Percentiles rank a stretch among this genome's conserved stretches.
These are phyloP conservation scores for Gastracanthus pulcherrimus DNA, from an alignment of 2,888 invertebrate species.

Conservation along the genomic window DNA sequence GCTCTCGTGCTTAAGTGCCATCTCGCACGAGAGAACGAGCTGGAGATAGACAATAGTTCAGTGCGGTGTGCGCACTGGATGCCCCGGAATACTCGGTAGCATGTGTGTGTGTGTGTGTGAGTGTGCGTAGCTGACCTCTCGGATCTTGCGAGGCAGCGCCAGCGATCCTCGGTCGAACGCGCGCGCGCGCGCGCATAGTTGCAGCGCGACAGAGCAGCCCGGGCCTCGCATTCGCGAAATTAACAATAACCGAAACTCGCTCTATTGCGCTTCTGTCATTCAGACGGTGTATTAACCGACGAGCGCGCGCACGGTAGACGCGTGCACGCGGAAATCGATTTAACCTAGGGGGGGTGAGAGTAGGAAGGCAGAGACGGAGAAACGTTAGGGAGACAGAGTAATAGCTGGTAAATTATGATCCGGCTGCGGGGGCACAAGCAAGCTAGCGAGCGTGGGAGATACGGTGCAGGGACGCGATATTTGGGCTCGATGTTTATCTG, in stretches of 20 bases:
- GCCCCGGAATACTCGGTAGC: not conserved
- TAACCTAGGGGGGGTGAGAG: not conserved
- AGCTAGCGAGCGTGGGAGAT: too few relatives aligned
- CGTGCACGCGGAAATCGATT: slow-evolving; percentile 50
- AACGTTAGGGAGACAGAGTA: slow-evolving; percentile 34
- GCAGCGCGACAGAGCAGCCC: not conserved
- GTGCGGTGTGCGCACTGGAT: not conserved
- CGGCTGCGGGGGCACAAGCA: not conserved
- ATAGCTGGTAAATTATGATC: slow-evolving; percentile 46
- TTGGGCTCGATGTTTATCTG: slow-evolving; percentile 36
- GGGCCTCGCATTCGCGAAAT: slow-evolving; percentile 42
- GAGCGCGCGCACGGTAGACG: too few relatives aligned
- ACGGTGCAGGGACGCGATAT: slow-evolving; percentile 10
- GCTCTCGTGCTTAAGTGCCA: slow-evolving; percentile 34
- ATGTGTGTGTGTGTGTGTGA: not conserved
- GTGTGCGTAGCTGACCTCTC: not conserved
- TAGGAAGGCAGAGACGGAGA: not conserved
- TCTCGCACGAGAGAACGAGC: slow-evolving; percentile 3
- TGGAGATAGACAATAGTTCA: not conserved
- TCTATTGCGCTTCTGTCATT: slow-evolving; percentile 53
- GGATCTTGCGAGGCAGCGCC: not conserved
- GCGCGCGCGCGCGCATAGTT: not conserved
- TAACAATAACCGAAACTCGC: slow-evolving; percentile 57
- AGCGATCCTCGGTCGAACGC: not conserved
- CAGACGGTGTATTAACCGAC: slow-evolving; percentile 33